Evolutionary conservation across 2,888 invertebrate genomes (phyloP).

Genomic region (Flexamia atlantica): DNA sequence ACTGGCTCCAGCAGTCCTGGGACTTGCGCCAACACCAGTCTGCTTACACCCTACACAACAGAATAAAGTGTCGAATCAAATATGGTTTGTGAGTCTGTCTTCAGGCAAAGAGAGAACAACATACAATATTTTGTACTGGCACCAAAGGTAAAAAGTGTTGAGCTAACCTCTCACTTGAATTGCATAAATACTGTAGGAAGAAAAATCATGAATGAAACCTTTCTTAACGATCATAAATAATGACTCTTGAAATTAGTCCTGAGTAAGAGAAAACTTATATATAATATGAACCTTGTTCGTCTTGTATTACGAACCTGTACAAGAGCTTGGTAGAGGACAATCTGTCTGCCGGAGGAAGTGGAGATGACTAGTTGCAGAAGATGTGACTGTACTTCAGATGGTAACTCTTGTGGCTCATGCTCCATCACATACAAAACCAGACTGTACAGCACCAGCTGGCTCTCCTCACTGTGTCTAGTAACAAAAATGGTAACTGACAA

Average conservation of each 20-base stretch:
- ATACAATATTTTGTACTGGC: too few relatives aligned
- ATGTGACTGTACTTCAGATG: slow-evolving; percentile 61
- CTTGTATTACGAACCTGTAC: slow-evolving; percentile 67
- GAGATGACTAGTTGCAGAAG: slow-evolving; percentile 66
- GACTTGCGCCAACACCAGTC: slow-evolving; percentile 80
- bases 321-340: slow-evolving; percentile 67
- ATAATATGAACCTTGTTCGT: too few relatives aligned
- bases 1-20: slow-evolving; percentile 81
- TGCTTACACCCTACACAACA: slow-evolving; percentile 84
- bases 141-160: too few relatives aligned
- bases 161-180: too few relatives aligned
- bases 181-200: too few relatives aligned
- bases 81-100: too few relatives aligned
- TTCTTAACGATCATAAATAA: too few relatives aligned
- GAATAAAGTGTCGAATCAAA: too few relatives aligned
- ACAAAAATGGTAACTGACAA: neutral
- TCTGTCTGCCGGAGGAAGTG: slow-evolving; percentile 64
- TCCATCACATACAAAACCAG: slow-evolving; percentile 87
- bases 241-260: too few relatives aligned
- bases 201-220: too few relatives aligned
- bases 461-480: slow-evolving; percentile 77
- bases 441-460: slow-evolving; percentile 85
- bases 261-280: too few relatives aligned
- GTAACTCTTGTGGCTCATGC: slow-evolving; percentile 73
- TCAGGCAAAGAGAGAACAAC: too few relatives aligned